Evolutionary conservation across 2,797 vertebrate genomes (phyloP), one percentile per base, ranked within the genome.

Genomic region (Tamandua tetradactyla): DNA sequence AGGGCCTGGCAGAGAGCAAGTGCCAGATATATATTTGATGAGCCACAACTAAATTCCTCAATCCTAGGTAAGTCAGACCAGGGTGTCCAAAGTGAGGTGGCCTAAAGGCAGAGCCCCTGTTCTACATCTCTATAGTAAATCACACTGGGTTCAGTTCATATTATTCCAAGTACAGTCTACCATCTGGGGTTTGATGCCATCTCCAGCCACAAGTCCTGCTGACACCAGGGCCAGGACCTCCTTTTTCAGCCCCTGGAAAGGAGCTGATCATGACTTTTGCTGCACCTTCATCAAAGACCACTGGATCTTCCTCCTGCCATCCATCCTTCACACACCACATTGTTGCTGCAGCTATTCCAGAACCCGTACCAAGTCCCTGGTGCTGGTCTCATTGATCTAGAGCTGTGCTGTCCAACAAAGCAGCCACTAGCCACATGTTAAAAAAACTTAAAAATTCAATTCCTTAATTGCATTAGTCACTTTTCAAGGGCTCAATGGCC

Each of bases 31-130:
- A 69, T 68, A 55, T 91, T 62, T 84, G 75, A 3, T 69, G 55
- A 87, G 80, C 40, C 57, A 37, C 69, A 96, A 89, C 69, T 42
- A 90, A 79, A 74, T 20, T 55, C 55, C 64, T 78, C 32, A 23
- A 52, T 27, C 49, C 47, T 42, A 25, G n/a, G 42, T 27, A 92
- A 90, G 89, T 62, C 57, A 92, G n/a, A 74, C 23, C 35, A 57
- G 47, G 84, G 87, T 27, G 35, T 89, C 76, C 83, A 72, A 76
- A 75, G 68, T 9, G 69, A 88, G 55, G 15, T 42, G 74, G 69
- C 62, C 61, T 3, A 59, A 37, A 44, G 15, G n/a, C 42, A 86
- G 74, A 96, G 37, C 49, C 30, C 74, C n/a, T 35, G 6, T n/a
- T 9, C 37, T 23, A 32, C 74, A 30, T 72, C 37, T 91, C 81